Percentiles rank a stretch among this genome's conserved stretches.
Evolutionary conservation across 1,140 invertebrate genomes (phyloP).

Genomic region (Ruditapes philippinarum): DNA sequence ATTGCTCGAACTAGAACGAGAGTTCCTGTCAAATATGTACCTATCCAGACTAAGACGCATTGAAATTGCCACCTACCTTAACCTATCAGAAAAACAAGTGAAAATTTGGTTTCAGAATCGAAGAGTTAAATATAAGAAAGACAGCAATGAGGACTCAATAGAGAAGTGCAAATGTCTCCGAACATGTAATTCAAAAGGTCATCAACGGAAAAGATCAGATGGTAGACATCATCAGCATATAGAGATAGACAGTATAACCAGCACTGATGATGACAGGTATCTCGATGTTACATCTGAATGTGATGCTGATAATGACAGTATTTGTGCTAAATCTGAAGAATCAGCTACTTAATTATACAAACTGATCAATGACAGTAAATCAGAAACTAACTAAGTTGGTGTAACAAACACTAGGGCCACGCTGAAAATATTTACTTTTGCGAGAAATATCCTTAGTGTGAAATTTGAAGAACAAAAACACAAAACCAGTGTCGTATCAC

Average conservation of each 20-base stretch:
- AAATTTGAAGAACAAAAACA: no score
- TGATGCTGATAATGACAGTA: constrained; percentile 12
- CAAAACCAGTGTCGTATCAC: no score
- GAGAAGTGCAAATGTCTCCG: constrained; percentile 89
- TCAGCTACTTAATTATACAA: no score
- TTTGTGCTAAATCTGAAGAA: not conserved
- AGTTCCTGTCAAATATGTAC: constrained; percentile 89
- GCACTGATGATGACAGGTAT: constrained; percentile 54
- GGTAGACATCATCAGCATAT: not conserved
- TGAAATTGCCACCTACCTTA: constrained; percentile 89
- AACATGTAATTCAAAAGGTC: constrained; percentile 51
- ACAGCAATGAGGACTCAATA: constrained; percentile 82
- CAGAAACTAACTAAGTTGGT: no score
- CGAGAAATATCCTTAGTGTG: no score
- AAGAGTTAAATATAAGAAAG: constrained; percentile 96
- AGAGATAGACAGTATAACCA: constrained; percentile 32
- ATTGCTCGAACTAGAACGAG: constrained; percentile 89
- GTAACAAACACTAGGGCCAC: no score
- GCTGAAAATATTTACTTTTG: no score
- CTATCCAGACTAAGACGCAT: constrained; percentile 89
- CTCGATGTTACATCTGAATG: constrained; percentile 52
- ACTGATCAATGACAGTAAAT: no score
- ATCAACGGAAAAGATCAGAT: not conserved
- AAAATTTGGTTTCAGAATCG: constrained; percentile 98
- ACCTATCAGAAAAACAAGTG: constrained; percentile 97